Evolutionary conservation across 2,113 vertebrate species (phyloP).

Genomic region (Microtus ochrogaster): DNA sequence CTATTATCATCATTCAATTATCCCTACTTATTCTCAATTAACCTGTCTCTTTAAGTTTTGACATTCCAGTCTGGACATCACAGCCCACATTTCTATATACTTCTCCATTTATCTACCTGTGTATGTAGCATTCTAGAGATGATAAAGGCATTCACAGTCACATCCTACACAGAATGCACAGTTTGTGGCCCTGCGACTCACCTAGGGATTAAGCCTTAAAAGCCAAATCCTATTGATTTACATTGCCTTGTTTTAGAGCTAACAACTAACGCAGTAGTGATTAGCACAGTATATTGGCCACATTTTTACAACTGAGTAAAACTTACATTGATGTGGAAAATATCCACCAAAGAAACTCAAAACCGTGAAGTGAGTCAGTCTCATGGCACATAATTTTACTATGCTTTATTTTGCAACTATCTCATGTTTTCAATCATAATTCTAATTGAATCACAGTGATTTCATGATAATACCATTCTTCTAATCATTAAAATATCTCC

Average conservation of each 20-base stretch:
- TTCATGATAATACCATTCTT: neutral
- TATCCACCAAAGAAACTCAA: neutral
- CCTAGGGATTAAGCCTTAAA: neutral
- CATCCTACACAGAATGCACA: neutral
- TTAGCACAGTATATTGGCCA: neutral
- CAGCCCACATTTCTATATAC: neutral
- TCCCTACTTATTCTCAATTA: neutral
- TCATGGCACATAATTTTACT: neutral
- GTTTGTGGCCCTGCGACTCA: too few relatives aligned
- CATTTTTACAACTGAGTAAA: neutral
- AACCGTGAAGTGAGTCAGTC: neutral
- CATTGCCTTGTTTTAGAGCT: neutral
- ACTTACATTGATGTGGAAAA: neutral
- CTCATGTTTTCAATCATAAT: neutral
- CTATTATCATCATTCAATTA: too few relatives aligned
- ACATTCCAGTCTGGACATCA: neutral
- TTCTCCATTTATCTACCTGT: neutral
- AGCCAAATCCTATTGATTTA: neutral
- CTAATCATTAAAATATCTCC: neutral
- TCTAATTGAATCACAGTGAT: neutral
- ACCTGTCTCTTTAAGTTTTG: neutral
- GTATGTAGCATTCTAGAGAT: neutral
- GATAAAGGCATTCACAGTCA: neutral
- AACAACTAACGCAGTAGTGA: neutral
- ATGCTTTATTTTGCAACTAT: neutral